Evolutionary conservation across 1,140 invertebrate species (phyloP).

Genomic region (Drosophila melanica): DNA sequence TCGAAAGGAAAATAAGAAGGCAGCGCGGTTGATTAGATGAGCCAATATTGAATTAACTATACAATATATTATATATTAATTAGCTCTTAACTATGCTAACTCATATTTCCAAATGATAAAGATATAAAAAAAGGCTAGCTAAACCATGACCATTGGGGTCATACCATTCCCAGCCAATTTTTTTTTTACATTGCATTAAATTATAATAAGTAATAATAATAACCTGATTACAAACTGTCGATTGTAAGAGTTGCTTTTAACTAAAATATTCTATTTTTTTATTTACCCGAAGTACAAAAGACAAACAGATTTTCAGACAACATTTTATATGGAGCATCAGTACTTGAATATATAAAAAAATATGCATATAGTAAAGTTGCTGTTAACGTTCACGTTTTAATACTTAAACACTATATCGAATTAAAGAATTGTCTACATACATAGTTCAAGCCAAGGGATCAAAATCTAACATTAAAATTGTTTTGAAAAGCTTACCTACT

Average conservation of each 20-base stretch:
- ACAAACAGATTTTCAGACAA: constrained; percentile 5
- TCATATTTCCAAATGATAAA: constrained; percentile 4
- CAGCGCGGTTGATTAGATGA: neutral
- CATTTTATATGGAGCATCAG: constrained; percentile 7
- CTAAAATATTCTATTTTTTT: constrained; percentile 7
- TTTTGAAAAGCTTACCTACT: constrained; percentile 26
- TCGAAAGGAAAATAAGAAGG: neutral
- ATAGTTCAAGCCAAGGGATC: constrained; percentile 27
- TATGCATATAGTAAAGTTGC: neutral
- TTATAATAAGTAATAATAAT: constrained; percentile 10
- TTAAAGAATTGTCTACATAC: constrained; percentile 9
- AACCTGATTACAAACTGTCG: neutral
- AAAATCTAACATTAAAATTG: constrained; percentile 23
- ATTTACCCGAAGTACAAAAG: constrained; percentile 20
- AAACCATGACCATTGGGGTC: neutral
- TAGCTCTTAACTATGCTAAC: constrained; percentile 12
- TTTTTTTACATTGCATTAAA: constrained; percentile 5
- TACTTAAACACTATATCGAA: constrained; percentile 6
- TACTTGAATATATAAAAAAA: constrained; percentile 11
- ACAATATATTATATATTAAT: neutral
- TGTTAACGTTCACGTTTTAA: constrained; percentile 3
- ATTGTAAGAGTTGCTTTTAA: constrained; percentile 4
- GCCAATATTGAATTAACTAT: constrained; percentile 5
- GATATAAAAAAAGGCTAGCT: neutral
- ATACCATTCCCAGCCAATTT: constrained; percentile 13